Evolutionary conservation across 2,113 vertebrate genomes (phyloP).

Genomic region (Echinops telfairi): DNA sequence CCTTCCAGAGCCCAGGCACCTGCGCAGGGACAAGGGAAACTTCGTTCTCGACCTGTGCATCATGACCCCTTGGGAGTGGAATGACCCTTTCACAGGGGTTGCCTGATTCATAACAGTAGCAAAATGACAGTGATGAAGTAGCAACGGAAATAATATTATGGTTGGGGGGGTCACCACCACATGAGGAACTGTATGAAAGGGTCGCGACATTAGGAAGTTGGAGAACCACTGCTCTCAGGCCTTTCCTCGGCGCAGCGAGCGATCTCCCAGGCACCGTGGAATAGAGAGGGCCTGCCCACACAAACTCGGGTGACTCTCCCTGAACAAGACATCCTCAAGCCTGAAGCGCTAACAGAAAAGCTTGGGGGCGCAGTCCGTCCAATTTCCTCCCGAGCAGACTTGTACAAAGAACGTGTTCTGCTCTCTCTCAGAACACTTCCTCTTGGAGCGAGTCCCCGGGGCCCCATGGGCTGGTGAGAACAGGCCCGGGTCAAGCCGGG

Average conservation of each 20-base stretch:
- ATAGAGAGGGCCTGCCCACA: not conserved
- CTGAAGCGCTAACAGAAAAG: not conserved
- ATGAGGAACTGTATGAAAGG: too few relatives aligned
- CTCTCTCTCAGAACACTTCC: constrained; percentile 7
- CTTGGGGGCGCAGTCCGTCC: not conserved
- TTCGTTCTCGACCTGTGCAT: too few relatives aligned
- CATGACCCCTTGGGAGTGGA: too few relatives aligned
- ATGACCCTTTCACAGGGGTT: too few relatives aligned
- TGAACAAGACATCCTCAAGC: not conserved
- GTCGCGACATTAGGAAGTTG: too few relatives aligned
- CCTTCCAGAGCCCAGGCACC: not conserved
- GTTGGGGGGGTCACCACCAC: too few relatives aligned
- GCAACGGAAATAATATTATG: too few relatives aligned
- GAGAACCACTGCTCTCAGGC: too few relatives aligned
- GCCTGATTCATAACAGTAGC: too few relatives aligned
- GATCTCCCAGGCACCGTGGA: not conserved
- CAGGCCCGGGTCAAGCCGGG: not conserved
- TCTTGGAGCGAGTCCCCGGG: not conserved
- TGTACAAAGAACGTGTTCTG: not conserved
- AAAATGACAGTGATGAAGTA: too few relatives aligned
- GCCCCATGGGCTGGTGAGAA: not conserved
- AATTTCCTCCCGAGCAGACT: not conserved
- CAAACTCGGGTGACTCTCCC: not conserved
- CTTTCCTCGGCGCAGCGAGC: not conserved
- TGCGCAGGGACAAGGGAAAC: not conserved